Conservation (phyloP, 2,888 invertebrate genomes). For the Taphrorychus bicolor region DNA sequence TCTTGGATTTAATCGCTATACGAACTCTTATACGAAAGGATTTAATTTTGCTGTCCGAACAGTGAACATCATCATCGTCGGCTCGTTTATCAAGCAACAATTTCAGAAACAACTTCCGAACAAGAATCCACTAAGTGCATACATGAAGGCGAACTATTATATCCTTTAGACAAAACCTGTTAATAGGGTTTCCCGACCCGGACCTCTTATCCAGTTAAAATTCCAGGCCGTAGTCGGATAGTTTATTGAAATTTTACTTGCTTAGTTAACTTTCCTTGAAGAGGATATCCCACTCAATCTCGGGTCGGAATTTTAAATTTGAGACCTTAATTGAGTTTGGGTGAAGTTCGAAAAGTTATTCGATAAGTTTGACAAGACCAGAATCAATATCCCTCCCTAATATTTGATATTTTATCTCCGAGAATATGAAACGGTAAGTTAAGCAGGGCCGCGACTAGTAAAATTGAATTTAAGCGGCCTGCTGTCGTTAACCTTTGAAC, state of each 20-base stretch:
- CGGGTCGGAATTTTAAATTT: constrained; percentile 9
- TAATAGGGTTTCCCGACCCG: background rate
- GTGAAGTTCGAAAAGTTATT: constrained; percentile 7
- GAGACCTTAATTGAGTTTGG: constrained; percentile 13
- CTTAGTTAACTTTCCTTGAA: constrained; percentile 11
- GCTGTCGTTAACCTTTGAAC: background rate
- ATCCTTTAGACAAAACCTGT: background rate
- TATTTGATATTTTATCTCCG: background rate
- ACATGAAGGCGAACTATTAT: background rate
- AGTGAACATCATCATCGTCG: too few species aligned
- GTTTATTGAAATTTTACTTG: constrained; percentile 12
- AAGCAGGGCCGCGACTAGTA: background rate
- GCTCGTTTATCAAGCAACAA: too few species aligned
- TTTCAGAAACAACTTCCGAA: too few species aligned
- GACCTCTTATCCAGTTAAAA: background rate
- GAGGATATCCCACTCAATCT: constrained; percentile 7
- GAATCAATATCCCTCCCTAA: constrained; percentile 4
- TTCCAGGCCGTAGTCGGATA: background rate
- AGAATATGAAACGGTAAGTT: background rate
- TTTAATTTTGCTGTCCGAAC: too few species aligned
- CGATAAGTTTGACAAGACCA: background rate
- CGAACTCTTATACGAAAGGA: too few species aligned
- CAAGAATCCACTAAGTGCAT: background rate
- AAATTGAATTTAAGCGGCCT: background rate
- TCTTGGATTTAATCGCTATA: too few species aligned